These are phyloP conservation scores for Hucho hucho DNA, from an alignment of 2,113 vertebrate species.

Conservation along the genomic window DNA sequence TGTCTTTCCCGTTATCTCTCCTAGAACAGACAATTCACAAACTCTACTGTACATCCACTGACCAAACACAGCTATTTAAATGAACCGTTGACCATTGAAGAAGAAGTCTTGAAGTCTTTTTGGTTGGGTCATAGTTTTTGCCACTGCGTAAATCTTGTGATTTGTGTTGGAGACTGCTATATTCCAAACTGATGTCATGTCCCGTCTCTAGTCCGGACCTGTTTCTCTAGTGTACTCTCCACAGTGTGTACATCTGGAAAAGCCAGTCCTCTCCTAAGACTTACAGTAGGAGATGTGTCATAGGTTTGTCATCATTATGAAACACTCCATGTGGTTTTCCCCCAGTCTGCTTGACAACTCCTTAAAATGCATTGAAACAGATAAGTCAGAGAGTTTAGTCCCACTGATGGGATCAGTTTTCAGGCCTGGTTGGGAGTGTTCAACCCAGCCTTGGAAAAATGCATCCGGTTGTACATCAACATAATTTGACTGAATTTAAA, in stretches of 20 bases:
- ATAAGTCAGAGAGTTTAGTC: constrained; percentile 1
- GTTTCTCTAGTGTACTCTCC: not conserved
- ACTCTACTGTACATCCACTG: not conserved
- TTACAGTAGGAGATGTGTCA: constrained; percentile 31
- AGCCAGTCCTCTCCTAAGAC: not conserved
- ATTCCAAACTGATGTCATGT: not conserved
- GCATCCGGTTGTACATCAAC: too few relatives aligned
- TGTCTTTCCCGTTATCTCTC: not conserved
- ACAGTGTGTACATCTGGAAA: not conserved
- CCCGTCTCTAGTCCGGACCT: not conserved
- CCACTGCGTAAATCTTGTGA: too few relatives aligned
- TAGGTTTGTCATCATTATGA: constrained; percentile 16
- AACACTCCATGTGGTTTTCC: constrained; percentile 21
- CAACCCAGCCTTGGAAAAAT: not conserved
- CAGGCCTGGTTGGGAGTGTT: not conserved
- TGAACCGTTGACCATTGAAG: not conserved
- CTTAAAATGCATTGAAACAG: not conserved
- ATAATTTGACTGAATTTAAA: not conserved
- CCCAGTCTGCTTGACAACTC: constrained; percentile 1
- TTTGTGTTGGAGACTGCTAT: too few relatives aligned
- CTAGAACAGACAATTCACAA: not conserved
- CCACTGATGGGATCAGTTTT: not conserved
- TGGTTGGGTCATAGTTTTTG: not conserved
- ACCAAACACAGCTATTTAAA: not conserved
- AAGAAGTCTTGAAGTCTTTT: not conserved